Evolutionary conservation across 2,113 vertebrate genomes (phyloP).

Genomic region (Cololabis saira): DNA sequence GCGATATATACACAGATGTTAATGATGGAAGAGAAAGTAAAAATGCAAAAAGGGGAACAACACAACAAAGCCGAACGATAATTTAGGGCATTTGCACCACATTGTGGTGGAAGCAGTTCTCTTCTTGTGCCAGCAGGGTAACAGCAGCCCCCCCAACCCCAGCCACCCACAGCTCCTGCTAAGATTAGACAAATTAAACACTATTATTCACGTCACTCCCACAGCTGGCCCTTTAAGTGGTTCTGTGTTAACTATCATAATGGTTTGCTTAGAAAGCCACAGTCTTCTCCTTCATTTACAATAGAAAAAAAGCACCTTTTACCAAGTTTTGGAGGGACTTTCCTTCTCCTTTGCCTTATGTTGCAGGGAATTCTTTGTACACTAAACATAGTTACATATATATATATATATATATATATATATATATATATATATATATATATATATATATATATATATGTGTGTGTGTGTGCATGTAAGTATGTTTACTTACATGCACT

Average conservation of each 20-base stretch:
- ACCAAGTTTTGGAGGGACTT: slow-evolving; percentile 56
- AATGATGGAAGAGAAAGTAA: slow-evolving; percentile 50
- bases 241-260: slow-evolving; percentile 80
- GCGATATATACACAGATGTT: slow-evolving; percentile 42
- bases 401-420: no score
- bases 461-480: no score
- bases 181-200: slow-evolving; percentile 85
- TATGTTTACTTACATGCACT: no score
- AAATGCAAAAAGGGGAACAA: slow-evolving; percentile 41
- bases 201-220: slow-evolving; percentile 80
- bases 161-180: slow-evolving; percentile 69
- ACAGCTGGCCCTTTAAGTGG: slow-evolving; percentile 82
- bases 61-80: slow-evolving; percentile 59
- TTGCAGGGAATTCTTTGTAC: slow-evolving; percentile 12
- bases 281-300: slow-evolving; percentile 78
- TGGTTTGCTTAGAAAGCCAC: slow-evolving; percentile 81
- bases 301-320: slow-evolving; percentile 68
- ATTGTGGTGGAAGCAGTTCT: slow-evolving; percentile 68
- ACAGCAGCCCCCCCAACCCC: slow-evolving; percentile 33
- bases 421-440: no score
- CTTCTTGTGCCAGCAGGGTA: slow-evolving; percentile 66
- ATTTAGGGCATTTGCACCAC: slow-evolving; percentile 70
- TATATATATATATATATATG: no score
- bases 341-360: slow-evolving; percentile 49
- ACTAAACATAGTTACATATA: no score